Evolutionary conservation across 2,797 vertebrate species (phyloP).

Genomic region (Dendrocincla fuliginosa): DNA sequence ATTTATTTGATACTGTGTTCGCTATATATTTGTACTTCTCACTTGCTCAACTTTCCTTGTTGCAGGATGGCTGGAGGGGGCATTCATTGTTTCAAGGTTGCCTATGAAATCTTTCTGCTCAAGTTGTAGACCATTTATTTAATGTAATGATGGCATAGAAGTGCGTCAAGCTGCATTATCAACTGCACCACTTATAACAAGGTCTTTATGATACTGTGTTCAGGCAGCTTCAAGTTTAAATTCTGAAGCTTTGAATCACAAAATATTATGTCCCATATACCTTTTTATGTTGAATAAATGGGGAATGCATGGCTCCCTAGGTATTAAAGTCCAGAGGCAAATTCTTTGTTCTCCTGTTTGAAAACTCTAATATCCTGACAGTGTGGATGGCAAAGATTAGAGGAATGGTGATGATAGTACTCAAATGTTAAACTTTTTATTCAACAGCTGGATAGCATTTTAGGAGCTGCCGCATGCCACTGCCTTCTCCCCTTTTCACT

Average conservation of each 20-base stretch:
- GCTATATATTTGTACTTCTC: not conserved
- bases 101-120: not conserved
- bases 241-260: not conserved
- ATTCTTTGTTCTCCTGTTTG: not conserved
- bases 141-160: not conserved
- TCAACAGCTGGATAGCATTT: not conserved
- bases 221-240: constrained; percentile 1
- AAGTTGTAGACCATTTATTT: constrained; percentile 10
- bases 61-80: not conserved
- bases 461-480: not conserved
- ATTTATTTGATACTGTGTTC: not conserved
- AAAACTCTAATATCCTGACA: not conserved
- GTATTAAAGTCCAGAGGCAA: not conserved
- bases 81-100: not conserved
- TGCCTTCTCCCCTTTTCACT: not conserved
- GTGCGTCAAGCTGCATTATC: not conserved
- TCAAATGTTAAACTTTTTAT: not conserved
- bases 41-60: not conserved
- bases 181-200: not conserved
- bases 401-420: not conserved
- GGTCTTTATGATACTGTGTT: not conserved
- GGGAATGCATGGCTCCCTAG: not conserved
- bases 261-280: not conserved
- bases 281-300: constrained; percentile 1
- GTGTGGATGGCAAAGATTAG: not conserved